Conservation (phyloP, 2,797 vertebrate genomes). For the Pampus argenteus region DNA sequence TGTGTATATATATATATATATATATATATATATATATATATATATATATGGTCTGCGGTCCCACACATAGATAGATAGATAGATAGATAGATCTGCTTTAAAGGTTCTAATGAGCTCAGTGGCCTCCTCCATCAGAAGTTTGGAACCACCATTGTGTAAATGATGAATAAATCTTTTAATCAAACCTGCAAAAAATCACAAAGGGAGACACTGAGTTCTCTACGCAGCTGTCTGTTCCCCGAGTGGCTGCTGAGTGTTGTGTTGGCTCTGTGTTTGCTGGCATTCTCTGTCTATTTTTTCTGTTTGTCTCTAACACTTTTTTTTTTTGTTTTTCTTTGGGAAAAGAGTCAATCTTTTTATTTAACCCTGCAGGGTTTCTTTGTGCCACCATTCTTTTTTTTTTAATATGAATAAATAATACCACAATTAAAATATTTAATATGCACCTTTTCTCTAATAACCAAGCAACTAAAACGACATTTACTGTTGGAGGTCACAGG, state of each 20-base stretch:
- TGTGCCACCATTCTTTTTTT: constrained; percentile 13
- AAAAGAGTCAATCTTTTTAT: constrained; percentile 26
- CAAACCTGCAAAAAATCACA: not conserved
- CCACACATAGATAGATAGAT: no score
- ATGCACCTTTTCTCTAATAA: not conserved
- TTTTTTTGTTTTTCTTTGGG: constrained; percentile 5
- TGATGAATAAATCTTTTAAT: not conserved
- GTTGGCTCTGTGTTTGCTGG: constrained; percentile 3
- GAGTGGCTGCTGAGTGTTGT: not conserved
- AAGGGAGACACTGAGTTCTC: not conserved
- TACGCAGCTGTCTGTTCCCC: not conserved
- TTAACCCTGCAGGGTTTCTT: constrained; percentile 30
- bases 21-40: no score
- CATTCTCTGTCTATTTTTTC: not conserved
- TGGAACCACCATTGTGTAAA: no score
- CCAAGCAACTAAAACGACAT: not conserved
- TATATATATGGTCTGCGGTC: no score
- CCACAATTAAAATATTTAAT: constrained; percentile 2
- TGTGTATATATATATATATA: not conserved
- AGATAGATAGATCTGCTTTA: no score
- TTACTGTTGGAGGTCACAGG: constrained; percentile 44
- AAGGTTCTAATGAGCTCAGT: no score
- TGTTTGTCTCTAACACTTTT: not conserved
- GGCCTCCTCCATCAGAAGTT: no score
- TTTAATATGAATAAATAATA: not conserved